phyloP scores from a whole-genome alignment of 1,140 invertebrate genomes.

The Monomorium pharaonis region DNA sequence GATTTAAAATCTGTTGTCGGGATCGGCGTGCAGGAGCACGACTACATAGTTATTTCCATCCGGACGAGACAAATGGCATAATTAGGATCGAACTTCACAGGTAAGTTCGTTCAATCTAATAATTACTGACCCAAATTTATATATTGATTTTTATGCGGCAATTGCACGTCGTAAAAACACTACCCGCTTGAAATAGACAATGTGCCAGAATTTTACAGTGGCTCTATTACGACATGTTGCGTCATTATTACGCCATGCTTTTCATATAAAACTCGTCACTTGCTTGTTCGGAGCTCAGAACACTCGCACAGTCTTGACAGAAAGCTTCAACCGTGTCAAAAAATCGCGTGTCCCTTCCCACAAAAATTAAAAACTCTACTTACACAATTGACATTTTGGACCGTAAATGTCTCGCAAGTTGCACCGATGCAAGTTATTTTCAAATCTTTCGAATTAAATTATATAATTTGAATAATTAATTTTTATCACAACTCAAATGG shows the following conservation, averaged over 20 bases:
- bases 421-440: neutral
- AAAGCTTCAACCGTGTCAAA: neutral
- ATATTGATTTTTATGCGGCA: slow-evolving; percentile 52
- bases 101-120: no score
- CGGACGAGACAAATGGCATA: no score
- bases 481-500: neutral
- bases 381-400: neutral
- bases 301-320: slow-evolving; percentile 44
- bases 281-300: slow-evolving; percentile 68
- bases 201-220: slow-evolving; percentile 75
- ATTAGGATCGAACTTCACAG: no score
- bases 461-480: neutral
- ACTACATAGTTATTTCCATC: no score
- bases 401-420: neutral
- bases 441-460: neutral
- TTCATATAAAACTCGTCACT: slow-evolving; percentile 78
- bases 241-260: slow-evolving; percentile 72
- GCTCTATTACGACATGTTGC: slow-evolving; percentile 72
- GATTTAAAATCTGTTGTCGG: no score
- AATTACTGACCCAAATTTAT: neutral
- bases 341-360: neutral
- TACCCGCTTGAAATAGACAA: slow-evolving; percentile 80
- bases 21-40: no score
- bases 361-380: neutral
- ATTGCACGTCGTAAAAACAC: slow-evolving; percentile 36